Base-by-base conservation (phyloP, 2,888 invertebrate genomes). In the Heliconius hortense region DNA sequence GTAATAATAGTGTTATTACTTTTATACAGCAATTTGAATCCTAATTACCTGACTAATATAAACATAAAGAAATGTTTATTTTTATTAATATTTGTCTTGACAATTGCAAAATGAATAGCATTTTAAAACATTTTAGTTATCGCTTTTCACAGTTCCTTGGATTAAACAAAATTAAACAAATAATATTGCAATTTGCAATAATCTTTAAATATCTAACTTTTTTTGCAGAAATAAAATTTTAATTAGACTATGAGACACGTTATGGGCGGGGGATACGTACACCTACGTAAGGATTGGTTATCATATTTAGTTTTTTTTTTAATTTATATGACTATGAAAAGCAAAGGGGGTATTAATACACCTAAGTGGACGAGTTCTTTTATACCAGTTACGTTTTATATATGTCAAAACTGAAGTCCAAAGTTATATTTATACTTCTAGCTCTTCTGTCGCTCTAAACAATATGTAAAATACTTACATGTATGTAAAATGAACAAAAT, bases 61-160 rank as follows among this genome's bases (percentile, higher is more conserved):
- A 24, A 24, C 24, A 43, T 24, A 24, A 66, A 43, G 15, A 39
- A 35, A 39, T 39, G 39, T 39, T 39, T 39, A 24, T 39, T 39
- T 66, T 66, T 39, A 15, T 24, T 39, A 64, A 64, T 64, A 1
- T n/a, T 64, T n/a, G 21, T 64, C n/a, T 63, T 31, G 64, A 35
- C 64, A 64, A 21, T 21, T 21, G 31, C 21, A 5, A n/a, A 35
- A 28, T 64, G n/a, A n/a, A n/a, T n/a, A n/a, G 18, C 28, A 64
- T 35, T 10, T 21, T 64, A 64, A 35, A 21, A 64, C 3, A 31
- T 31, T 39, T 39, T 35, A 64, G 5, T 64, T 39, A 64, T 35
- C 64, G 26, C 13, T n/a, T 24, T 64, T n/a, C 64, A 24, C 64
- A 13, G 35, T 64, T 39, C n/a, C 15, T 64, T 64, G 64, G 64